phyloP scores from a whole-genome alignment of 1,140 invertebrate genomes.

The Cydia strobilella region DNA sequence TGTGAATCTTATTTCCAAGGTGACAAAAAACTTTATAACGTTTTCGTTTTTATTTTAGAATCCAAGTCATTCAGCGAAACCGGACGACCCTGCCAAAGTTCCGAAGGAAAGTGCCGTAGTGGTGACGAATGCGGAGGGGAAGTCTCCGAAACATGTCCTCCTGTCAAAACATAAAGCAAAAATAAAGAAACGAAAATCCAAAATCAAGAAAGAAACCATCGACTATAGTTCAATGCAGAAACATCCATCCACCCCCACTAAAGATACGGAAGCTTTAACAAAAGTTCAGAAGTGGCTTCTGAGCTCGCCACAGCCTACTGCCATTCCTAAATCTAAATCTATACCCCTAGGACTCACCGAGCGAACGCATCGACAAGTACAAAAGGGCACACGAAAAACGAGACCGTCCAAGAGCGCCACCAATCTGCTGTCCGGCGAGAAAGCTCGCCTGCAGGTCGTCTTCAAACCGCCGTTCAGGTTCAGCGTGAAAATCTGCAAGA shows the following conservation, averaged over 20 bases:
- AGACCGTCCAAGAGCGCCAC: slow-evolving; percentile 78
- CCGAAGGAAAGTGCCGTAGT: slow-evolving; percentile 66
- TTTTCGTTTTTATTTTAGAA: slow-evolving; percentile 56
- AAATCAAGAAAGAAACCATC: slow-evolving; percentile 86
- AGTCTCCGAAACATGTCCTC: slow-evolving; percentile 73
- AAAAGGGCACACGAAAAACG: slow-evolving; percentile 70
- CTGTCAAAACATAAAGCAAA: slow-evolving; percentile 76
- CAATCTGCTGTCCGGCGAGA: slow-evolving; percentile 78
- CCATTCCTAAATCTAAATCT: slow-evolving; percentile 86
- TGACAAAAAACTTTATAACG: background rate
- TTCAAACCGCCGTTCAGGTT: slow-evolving; percentile 93
- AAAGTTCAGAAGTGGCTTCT: slow-evolving; percentile 93
- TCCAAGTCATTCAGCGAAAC: slow-evolving; percentile 57
- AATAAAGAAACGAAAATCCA: slow-evolving; percentile 72
- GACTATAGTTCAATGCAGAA: slow-evolving; percentile 87
- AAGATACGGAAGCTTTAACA: slow-evolving; percentile 86
- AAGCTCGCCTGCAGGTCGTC: slow-evolving; percentile 88
- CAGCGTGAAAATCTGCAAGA: slow-evolving; percentile 88
- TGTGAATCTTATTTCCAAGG: background rate
- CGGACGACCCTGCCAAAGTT: slow-evolving; percentile 64
- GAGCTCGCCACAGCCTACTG: slow-evolving; percentile 83
- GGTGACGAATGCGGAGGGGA: slow-evolving; percentile 71
- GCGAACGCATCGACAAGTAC: slow-evolving; percentile 63
- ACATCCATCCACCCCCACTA: slow-evolving; percentile 72
- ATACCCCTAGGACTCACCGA: slow-evolving; percentile 84